phyloP scores from a whole-genome alignment of 2,797 vertebrate species.

The Prunella strophiata region DNA sequence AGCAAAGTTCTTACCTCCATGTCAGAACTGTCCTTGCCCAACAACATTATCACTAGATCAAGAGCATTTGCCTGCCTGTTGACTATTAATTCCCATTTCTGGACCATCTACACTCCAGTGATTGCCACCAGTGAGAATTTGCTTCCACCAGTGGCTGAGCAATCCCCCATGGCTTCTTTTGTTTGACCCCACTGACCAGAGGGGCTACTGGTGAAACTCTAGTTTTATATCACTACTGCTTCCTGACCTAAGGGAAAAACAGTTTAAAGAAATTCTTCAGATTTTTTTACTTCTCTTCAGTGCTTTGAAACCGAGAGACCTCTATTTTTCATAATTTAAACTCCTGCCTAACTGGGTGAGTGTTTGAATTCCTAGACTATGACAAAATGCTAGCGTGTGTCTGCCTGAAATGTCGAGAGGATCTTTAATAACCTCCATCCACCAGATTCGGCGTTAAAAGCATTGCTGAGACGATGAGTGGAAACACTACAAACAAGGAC shows the following conservation, averaged over 20 bases:
- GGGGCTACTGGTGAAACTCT: background rate
- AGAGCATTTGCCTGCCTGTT: background rate
- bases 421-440: slow-evolving; percentile 71
- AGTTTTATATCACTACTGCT: slow-evolving; percentile 1
- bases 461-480: slow-evolving; percentile 57
- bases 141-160: background rate
- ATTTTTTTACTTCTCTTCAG: slow-evolving; percentile 66
- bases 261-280: slow-evolving; percentile 59
- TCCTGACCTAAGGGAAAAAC: slow-evolving; percentile 62
- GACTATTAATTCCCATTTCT: background rate
- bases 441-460: slow-evolving; percentile 47
- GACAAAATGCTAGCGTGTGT: slow-evolving; percentile 77
- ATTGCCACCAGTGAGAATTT: background rate
- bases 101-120: background rate
- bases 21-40: background rate
- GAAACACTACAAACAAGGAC: slow-evolving; percentile 42
- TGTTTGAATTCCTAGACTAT: slow-evolving; percentile 81
- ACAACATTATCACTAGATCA: background rate
- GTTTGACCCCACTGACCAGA: background rate
- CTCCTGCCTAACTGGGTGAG: slow-evolving; percentile 72
- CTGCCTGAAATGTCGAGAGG: slow-evolving; percentile 79
- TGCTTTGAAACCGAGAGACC: slow-evolving; percentile 70
- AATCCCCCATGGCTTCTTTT: slow-evolving; percentile 2
- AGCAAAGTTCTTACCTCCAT: background rate
- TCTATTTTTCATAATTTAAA: slow-evolving; percentile 76